These are phyloP conservation scores for Homalodisca vitripennis DNA, from an alignment of 1,140 invertebrate species.

Conservation along the genomic window DNA sequence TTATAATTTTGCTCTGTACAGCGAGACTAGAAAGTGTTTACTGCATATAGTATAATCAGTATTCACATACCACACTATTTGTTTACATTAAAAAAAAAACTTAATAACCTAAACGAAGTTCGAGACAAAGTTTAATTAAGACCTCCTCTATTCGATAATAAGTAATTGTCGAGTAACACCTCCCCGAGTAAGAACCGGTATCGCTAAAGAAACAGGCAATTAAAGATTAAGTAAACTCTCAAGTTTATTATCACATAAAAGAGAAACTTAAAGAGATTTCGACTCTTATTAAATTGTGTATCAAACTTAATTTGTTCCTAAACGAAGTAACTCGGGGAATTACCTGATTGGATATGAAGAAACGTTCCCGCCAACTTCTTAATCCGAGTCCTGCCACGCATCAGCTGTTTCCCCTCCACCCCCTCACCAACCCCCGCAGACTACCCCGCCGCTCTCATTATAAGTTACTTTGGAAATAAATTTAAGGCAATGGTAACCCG, in stretches of 20 bases:
- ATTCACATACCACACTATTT: too few relatives aligned
- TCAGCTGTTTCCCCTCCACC: slow-evolving; percentile 16
- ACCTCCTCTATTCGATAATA: too few relatives aligned
- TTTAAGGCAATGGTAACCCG: slow-evolving; percentile 32
- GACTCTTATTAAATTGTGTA: slow-evolving; percentile 23
- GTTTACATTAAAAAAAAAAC: too few relatives aligned
- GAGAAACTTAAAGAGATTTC: slow-evolving; percentile 13
- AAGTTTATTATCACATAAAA: slow-evolving; percentile 16
- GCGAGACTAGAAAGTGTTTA: too few relatives aligned
- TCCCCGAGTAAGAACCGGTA: too few relatives aligned
- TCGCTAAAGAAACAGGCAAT: too few relatives aligned
- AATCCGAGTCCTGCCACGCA: slow-evolving; percentile 13
- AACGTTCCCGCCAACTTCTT: slow-evolving; percentile 19
- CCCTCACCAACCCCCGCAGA: not conserved
- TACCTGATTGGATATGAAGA: slow-evolving; percentile 25
- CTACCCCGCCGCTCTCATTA: slow-evolving; percentile 23
- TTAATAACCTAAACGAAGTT: too few relatives aligned
- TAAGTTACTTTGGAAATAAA: slow-evolving; percentile 35
- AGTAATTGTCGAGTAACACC: too few relatives aligned
- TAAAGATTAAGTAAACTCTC: too few relatives aligned
- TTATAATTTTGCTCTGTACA: too few relatives aligned
- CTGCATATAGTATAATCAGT: too few relatives aligned
- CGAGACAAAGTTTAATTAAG: too few relatives aligned
- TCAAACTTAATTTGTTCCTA: slow-evolving; percentile 24
- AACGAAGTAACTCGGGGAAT: slow-evolving; percentile 16